Base-by-base conservation (phyloP, 2,113 vertebrate genomes). In the Oreochromis aureus region DNA sequence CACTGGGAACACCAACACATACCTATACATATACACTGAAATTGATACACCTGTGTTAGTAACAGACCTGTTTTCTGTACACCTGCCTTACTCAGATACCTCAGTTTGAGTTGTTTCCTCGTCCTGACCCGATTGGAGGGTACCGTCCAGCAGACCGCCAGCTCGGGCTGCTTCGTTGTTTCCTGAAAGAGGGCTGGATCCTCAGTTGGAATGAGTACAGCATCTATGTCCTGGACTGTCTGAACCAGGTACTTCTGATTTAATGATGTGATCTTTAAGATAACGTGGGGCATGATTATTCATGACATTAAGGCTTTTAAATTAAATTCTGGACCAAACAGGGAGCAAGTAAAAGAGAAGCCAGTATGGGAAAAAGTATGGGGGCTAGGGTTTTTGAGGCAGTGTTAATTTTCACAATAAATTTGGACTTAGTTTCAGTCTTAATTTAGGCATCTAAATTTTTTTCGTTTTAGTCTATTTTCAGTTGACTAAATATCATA, bases 201-300 rank as follows among this genome's bases (percentile, higher is more conserved):
- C 91, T 99, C 87, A 99, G 97, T 92, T 99, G 99, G 99, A 99
- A 99, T 0, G 98, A 99, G 84, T 98, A 99, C 89, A 98, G 98
- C 78, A 94, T 99, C 88, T 99, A 98, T 85, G 95, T 99, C 24
- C 86, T 99, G 3, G 99, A 99, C 93, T 98, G 96, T 22, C 8
- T 97, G 54, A 98, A 97, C 1, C 71, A 95, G 95, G 95, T 98
- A 78, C 63, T 27, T 76, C 15, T 78, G 44, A 32, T 48, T 51
- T 10, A 51, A 32, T 19, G 18, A 51, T 78, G 16, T 51, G 16
- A 11, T 32, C 71, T 51, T 78, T 12, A 30, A 3, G 41, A 48
- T 76, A 48, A 11, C 1, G 1, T 76, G 69, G 15, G 24, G 6
- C 16, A 6, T 48, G 44, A 18, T 27, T 46, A 27, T 48, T 46